These are phyloP conservation scores for Chlorops oryzae DNA, from an alignment of 1,140 invertebrate species.

Conservation along the genomic window DNA sequence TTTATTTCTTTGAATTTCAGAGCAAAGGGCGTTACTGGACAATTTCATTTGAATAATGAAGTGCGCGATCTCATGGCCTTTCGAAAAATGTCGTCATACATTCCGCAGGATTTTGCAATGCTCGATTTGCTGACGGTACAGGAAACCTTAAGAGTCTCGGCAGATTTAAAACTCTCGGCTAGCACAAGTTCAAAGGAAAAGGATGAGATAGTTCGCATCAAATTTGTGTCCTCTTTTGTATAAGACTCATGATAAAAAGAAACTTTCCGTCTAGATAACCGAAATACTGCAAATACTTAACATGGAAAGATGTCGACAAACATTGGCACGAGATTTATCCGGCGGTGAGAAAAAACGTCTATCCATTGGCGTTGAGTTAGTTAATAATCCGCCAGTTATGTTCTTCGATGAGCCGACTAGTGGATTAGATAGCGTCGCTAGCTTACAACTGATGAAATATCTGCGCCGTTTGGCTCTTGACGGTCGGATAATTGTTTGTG, in stretches of 20 bases:
- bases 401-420: slow-evolving; percentile 68
- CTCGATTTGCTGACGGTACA: slow-evolving; percentile 56
- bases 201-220: slow-evolving; percentile 23
- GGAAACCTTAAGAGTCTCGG: slow-evolving; percentile 60
- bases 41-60: slow-evolving; percentile 67
- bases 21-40: slow-evolving; percentile 52
- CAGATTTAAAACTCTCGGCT: slow-evolving; percentile 54
- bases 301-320: slow-evolving; percentile 57
- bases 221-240: not conserved
- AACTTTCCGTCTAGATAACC: slow-evolving; percentile 52
- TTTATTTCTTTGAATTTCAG: no score
- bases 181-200: slow-evolving; percentile 22
- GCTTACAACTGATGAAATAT: slow-evolving; percentile 62
- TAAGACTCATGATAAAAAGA: no score
- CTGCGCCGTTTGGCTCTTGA: slow-evolving; percentile 62
- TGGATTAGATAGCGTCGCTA: slow-evolving; percentile 70
- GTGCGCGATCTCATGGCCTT: slow-evolving; percentile 62
- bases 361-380: slow-evolving; percentile 75
- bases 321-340: slow-evolving; percentile 60
- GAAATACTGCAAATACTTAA: slow-evolving; percentile 56
- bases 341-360: slow-evolving; percentile 81
- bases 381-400: slow-evolving; percentile 71
- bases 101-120: slow-evolving; percentile 65
- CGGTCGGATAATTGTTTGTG: slow-evolving; percentile 75
- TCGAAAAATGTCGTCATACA: slow-evolving; percentile 59